These are phyloP conservation scores for Tromatobia lineatoria DNA, from an alignment of 2,888 invertebrate species.

Conservation along the genomic window DNA sequence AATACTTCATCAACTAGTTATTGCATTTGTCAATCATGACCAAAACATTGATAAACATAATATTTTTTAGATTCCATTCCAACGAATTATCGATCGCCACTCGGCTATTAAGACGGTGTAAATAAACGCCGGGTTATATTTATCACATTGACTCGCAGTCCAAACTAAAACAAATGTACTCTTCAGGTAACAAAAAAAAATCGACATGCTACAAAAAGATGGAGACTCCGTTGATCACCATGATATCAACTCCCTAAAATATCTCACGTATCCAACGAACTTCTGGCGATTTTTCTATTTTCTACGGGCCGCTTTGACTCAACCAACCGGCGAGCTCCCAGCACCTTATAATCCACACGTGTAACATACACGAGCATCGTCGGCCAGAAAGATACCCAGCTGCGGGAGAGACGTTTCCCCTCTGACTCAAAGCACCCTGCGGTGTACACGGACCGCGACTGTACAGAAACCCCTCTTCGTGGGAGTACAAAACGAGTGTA, in stretches of 20 bases:
- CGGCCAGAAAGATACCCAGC: constrained; percentile 57
- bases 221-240: neutral
- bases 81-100: neutral
- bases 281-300: constrained; percentile 18
- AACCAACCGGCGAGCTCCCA: constrained; percentile 56
- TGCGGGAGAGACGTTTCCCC: constrained; percentile 54
- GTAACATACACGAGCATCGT: constrained; percentile 49
- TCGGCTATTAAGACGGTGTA: neutral
- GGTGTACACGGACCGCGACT: constrained; percentile 61
- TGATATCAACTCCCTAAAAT: constrained; percentile 5
- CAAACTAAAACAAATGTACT: neutral
- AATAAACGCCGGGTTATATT: neutral
- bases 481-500: constrained; percentile 68
- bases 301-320: constrained; percentile 46
- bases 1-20: too few species aligned
- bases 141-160: neutral
- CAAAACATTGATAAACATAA: neutral
- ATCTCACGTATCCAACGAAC: neutral
- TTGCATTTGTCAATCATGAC: too few species aligned
- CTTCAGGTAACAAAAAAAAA: neutral
- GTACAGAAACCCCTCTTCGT: constrained; percentile 58
- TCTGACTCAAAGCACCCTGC: constrained; percentile 59
- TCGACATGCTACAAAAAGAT: neutral
- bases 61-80: constrained; percentile 12
- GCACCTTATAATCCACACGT: constrained; percentile 56